A percentile compares a stretch with the other conserved stretches of the same genome.
These are phyloP conservation scores for Episyrphus balteatus DNA, from an alignment of 1,140 invertebrate genomes.

Conservation along the genomic window DNA sequence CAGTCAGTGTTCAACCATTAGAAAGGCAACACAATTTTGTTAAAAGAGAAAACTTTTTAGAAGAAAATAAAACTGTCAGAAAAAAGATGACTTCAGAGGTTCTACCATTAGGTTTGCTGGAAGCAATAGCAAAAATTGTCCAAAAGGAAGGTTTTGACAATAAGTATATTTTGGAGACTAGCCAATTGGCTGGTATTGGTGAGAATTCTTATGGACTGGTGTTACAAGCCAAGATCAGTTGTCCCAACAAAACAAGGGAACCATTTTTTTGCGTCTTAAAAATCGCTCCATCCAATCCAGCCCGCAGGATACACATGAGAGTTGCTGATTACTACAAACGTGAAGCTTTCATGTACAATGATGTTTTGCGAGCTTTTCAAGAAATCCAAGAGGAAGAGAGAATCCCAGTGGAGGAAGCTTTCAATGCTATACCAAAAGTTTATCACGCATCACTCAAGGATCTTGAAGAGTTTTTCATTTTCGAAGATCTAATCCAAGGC, in stretches of 20 bases:
- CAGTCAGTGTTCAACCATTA: too few species aligned
- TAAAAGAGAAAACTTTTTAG: too few species aligned
- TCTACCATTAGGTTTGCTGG: too few species aligned
- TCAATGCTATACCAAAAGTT: slow-evolving; percentile 11
- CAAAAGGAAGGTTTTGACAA: too few species aligned
- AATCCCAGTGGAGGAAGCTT: not conserved
- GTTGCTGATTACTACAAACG: slow-evolving; percentile 18
- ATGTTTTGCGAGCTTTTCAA: slow-evolving; percentile 13
- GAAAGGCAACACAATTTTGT: too few species aligned
- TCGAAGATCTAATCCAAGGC: slow-evolving; percentile 13
- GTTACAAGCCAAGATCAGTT: slow-evolving; percentile 7
- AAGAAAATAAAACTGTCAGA: too few species aligned
- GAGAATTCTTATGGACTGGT: slow-evolving; percentile 23
- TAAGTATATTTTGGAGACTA: not conserved
- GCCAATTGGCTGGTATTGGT: slow-evolving; percentile 14
- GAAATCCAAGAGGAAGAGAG: not conserved
- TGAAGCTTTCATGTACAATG: slow-evolving; percentile 19
- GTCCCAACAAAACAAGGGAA: not conserved
- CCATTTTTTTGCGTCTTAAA: slow-evolving; percentile 12
- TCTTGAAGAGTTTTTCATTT: slow-evolving; percentile 18
- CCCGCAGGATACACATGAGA: slow-evolving; percentile 15
- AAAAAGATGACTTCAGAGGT: too few species aligned
- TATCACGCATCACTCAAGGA: slow-evolving; percentile 6
- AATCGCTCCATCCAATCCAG: slow-evolving; percentile 19
- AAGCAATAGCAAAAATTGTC: too few species aligned